A percentile compares a stretch with the other conserved stretches of the same genome.
These are phyloP conservation scores for Tridacna crocea DNA, from an alignment of 2,888 invertebrate species.

Conservation along the genomic window DNA sequence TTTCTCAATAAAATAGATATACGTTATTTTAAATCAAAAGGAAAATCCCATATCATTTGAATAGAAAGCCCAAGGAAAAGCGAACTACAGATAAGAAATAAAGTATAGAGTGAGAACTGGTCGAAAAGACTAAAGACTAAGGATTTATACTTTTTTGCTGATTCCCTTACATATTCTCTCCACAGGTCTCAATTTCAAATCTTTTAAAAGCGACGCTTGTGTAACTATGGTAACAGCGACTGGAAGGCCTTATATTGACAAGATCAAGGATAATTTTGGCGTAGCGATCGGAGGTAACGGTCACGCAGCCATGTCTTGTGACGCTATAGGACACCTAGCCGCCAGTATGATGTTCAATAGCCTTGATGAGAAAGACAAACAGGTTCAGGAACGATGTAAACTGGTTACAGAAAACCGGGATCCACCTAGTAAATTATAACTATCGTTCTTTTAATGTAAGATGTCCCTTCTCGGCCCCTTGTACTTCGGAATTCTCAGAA, in stretches of 20 bases:
- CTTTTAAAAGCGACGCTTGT: slow-evolving; percentile 54
- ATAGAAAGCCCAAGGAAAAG: too few relatives aligned
- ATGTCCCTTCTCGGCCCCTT: background rate
- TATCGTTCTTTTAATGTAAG: background rate
- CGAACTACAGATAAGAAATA: too few relatives aligned
- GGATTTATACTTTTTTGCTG: too few relatives aligned
- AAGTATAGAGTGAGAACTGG: too few relatives aligned
- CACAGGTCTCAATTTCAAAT: slow-evolving; percentile 42
- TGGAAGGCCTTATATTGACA: slow-evolving; percentile 49
- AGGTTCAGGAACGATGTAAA: background rate
- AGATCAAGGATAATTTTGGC: slow-evolving; percentile 37
- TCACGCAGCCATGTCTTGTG: slow-evolving; percentile 50
- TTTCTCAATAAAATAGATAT: too few relatives aligned
- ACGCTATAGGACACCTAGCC: slow-evolving; percentile 58
- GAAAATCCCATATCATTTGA: too few relatives aligned
- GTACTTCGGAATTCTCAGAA: too few relatives aligned
- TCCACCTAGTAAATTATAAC: background rate
- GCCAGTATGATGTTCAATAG: slow-evolving; percentile 48
- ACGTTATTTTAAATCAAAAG: too few relatives aligned
- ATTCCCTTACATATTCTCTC: too few relatives aligned
- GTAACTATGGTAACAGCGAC: slow-evolving; percentile 57
- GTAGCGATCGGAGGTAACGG: slow-evolving; percentile 61
- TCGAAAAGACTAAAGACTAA: too few relatives aligned
- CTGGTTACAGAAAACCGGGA: background rate
- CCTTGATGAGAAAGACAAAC: background rate